phyloP scores from a whole-genome alignment of 2,113 vertebrate genomes.

The Hemiscyllium ocellatum region DNA sequence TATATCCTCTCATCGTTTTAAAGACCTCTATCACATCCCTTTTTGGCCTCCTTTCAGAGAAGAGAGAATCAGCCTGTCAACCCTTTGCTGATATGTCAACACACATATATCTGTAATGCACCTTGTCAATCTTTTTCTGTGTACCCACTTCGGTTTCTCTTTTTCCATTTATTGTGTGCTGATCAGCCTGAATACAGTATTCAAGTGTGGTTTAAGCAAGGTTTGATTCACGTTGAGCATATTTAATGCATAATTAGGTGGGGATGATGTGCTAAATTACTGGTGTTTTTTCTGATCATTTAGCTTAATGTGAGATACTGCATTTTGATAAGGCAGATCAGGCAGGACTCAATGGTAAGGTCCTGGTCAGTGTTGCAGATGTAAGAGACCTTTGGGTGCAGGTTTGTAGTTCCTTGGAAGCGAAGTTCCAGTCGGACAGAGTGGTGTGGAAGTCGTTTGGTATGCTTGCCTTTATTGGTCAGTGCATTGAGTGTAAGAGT shows the following conservation, averaged over 20 bases:
- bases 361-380: no score
- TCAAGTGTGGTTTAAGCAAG: no score
- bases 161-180: not conserved
- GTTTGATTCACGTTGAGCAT: not conserved
- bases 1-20: not conserved
- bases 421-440: no score
- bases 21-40: not conserved
- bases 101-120: not conserved
- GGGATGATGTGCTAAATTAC: not conserved
- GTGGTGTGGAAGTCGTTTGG: no score
- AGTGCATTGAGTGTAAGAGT: no score
- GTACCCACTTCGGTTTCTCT: not conserved
- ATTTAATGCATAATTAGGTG: not conserved
- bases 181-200: not conserved
- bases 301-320: no score
- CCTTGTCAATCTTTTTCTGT: not conserved
- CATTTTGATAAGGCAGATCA: no score
- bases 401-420: no score
- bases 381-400: no score
- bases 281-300: not conserved
- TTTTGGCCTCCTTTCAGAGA: not conserved
- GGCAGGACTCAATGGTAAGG: no score
- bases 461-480: no score
- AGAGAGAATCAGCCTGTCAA: not conserved
- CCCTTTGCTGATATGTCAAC: not conserved